Evolutionary conservation across 30 jellyfish, hydroid and myxozoan species (phyloP).

Genomic region (Cassiopea andromeda): DNA sequence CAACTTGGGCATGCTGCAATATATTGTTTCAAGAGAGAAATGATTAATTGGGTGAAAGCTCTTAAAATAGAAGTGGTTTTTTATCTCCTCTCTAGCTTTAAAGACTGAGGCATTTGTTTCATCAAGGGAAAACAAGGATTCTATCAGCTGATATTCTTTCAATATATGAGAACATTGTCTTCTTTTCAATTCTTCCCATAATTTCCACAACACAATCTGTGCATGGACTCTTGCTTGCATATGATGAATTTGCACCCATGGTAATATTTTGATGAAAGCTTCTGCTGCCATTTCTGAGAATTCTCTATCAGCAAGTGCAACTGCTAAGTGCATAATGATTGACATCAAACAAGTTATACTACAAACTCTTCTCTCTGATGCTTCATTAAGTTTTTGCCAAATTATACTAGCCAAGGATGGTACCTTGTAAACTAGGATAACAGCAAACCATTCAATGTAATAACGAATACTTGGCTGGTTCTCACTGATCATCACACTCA

Average conservation of each 20-base stretch:
- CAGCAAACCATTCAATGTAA: slow-evolving; percentile 83
- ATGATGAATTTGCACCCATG: slow-evolving; percentile 97
- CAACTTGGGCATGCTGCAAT: slow-evolving; percentile 66
- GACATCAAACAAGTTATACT: slow-evolving; percentile 76
- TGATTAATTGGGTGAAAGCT: slow-evolving; percentile 75
- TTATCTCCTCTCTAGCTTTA: slow-evolving; percentile 61
- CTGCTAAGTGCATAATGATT: slow-evolving; percentile 66
- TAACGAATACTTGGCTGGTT: slow-evolving; percentile 93
- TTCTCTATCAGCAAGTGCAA: slow-evolving; percentile 44
- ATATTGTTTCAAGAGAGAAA: slow-evolving; percentile 81
- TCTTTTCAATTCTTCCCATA: slow-evolving; percentile 75
- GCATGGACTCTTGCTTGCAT: slow-evolving; percentile 91
- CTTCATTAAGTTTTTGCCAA: slow-evolving; percentile 75
- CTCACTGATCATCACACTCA: slow-evolving; percentile 46
- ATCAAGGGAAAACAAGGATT: slow-evolving; percentile 58
- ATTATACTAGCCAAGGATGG: slow-evolving; percentile 43
- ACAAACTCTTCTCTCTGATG: slow-evolving; percentile 76
- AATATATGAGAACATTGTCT: slow-evolving; percentile 28
- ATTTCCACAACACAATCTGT: slow-evolving; percentile 59
- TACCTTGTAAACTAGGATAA: slow-evolving; percentile 30
- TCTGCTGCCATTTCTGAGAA: slow-evolving; percentile 65
- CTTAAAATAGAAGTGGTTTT: slow-evolving; percentile 64
- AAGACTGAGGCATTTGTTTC: slow-evolving; percentile 85
- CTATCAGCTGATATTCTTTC: slow-evolving; percentile 40
- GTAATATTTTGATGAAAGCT: slow-evolving; percentile 69